These are phyloP conservation scores for Entosphenus tridentatus DNA, from an alignment of 2,113 vertebrate genomes.

Conservation along the genomic window DNA sequence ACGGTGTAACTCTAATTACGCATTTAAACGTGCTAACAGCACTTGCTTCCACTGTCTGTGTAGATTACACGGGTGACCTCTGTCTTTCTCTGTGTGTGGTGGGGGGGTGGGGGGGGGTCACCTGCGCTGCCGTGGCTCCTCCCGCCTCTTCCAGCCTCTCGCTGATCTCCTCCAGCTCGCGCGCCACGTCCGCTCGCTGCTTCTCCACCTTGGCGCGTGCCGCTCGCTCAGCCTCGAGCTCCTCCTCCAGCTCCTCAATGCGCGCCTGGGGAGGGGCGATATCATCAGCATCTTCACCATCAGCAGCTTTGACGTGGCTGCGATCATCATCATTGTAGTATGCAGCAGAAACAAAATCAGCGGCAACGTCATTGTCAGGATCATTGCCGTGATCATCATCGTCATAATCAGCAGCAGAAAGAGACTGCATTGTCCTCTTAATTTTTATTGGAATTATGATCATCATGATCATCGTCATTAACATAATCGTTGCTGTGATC, in stretches of 20 bases:
- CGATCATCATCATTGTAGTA: no score
- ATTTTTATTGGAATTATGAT: background rate
- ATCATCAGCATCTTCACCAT: background rate
- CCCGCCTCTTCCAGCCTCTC: slow-evolving; percentile 56
- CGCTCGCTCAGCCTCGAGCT: slow-evolving; percentile 36
- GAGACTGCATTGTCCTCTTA: background rate
- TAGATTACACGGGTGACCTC: no score
- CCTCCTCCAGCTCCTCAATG: slow-evolving; percentile 50
- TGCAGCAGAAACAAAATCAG: no score
- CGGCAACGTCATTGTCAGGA: no score
- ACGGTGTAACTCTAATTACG: no score
- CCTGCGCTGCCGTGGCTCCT: slow-evolving; percentile 45
- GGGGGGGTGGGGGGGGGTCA: slow-evolving; percentile 7
- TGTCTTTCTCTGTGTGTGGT: no score
- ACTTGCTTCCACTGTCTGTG: no score
- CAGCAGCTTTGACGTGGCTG: no score
- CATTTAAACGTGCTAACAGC: no score
- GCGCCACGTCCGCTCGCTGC: slow-evolving; percentile 36
- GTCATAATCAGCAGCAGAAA: background rate
- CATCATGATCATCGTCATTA: no score
- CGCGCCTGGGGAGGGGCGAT: slow-evolving; percentile 22
- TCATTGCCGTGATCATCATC: no score
- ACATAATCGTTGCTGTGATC: no score
- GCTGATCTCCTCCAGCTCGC: slow-evolving; percentile 69
- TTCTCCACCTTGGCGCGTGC: slow-evolving; percentile 49